Evolutionary conservation across 2,113 vertebrate genomes (phyloP).

Genomic region (Passer domesticus): DNA sequence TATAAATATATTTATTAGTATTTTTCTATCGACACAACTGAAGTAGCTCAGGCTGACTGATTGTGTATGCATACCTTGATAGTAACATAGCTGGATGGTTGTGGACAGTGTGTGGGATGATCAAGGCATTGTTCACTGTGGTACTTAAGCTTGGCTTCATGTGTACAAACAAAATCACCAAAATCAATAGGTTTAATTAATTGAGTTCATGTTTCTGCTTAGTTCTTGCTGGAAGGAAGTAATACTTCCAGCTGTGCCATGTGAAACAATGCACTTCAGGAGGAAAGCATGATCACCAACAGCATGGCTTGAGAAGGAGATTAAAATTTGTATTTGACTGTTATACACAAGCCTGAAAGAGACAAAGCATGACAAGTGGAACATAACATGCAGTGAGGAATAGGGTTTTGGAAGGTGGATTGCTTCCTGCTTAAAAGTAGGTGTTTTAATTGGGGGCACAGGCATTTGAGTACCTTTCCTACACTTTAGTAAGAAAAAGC

Average conservation of each 20-base stretch:
- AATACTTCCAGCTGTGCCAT: not conserved
- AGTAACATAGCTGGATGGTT: not conserved
- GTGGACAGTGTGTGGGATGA: not conserved
- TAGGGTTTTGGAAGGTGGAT: not conserved
- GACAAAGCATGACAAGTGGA: not conserved
- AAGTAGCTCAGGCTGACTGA: not conserved
- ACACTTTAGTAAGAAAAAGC: not conserved
- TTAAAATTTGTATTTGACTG: not conserved
- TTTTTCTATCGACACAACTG: not conserved
- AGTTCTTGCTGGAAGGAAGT: not conserved
- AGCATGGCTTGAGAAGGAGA: not conserved
- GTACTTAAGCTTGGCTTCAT: not conserved
- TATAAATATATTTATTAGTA: too few relatives aligned
- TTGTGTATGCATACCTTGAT: accelerated
- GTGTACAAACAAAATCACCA: not conserved
- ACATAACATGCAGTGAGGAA: not conserved
- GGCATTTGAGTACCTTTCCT: not conserved
- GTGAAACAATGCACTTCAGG: not conserved
- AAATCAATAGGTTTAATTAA: not conserved
- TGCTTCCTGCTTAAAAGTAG: not conserved
- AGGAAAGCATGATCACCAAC: not conserved
- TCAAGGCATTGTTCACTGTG: not conserved
- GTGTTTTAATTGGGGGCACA: not conserved
- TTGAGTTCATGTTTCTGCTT: not conserved
- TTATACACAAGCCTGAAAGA: not conserved